A percentile compares a stretch with the other conserved stretches of the same genome.
These are phyloP conservation scores for Artibeus jamaicensis DNA, from an alignment of 2,797 vertebrate species.

Conservation along the genomic window DNA sequence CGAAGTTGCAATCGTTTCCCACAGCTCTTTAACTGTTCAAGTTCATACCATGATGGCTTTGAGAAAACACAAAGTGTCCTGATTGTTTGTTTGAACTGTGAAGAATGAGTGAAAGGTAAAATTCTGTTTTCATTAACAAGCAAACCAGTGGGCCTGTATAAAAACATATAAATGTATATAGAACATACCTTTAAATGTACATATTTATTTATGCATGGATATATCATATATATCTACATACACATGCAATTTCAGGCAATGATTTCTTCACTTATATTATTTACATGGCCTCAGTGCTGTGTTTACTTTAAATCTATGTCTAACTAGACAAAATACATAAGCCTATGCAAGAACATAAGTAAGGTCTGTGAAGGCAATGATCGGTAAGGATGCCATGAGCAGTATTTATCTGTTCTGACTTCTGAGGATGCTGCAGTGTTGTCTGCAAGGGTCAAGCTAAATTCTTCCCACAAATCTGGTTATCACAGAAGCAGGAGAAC, in stretches of 20 bases:
- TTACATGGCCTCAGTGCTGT: not conserved
- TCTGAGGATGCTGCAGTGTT: not conserved
- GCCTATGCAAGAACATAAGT: not conserved
- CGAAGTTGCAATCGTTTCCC: not conserved
- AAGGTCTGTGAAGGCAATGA: not conserved
- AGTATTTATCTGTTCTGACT: not conserved
- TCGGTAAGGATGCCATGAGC: not conserved
- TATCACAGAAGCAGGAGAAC: not conserved
- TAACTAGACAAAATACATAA: not conserved
- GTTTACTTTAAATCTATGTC: not conserved
- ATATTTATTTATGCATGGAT: not conserved
- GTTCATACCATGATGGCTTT: not conserved
- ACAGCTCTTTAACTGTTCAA: not conserved
- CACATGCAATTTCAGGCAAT: not conserved
- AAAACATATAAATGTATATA: not conserved
- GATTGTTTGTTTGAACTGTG: not conserved
- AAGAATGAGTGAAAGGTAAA: not conserved
- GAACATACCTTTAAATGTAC: not conserved
- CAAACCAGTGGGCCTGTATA: not conserved
- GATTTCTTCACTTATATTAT: not conserved
- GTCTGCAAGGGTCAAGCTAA: not conserved
- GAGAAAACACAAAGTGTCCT: not conserved
- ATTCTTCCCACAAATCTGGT: not conserved
- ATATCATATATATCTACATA: not conserved
- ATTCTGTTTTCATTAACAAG: not conserved